Conservation (phyloP, 2,113 vertebrate species). For the Cyprinodon tularosa region DNA sequence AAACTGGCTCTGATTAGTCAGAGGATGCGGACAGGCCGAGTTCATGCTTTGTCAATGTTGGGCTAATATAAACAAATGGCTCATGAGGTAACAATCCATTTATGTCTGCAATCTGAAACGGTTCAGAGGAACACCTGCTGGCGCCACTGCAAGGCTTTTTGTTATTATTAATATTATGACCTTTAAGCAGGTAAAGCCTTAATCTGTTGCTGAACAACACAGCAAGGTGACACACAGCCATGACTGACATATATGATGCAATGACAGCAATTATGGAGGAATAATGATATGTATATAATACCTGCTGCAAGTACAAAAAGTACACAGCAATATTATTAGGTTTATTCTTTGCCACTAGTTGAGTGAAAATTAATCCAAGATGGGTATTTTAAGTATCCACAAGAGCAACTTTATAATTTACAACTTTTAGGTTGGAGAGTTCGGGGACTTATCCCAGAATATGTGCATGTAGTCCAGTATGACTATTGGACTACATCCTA, state of each 20-base stretch:
- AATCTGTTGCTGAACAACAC: background rate
- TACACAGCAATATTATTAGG: background rate
- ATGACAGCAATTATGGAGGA: background rate
- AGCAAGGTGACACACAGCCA: conserved; percentile 5
- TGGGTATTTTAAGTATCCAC: too few species aligned
- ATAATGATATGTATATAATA: background rate
- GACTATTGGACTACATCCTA: too few species aligned
- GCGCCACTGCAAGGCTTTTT: conserved; percentile 7
- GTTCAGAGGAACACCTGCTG: conserved; percentile 33
- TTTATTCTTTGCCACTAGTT: too few species aligned
- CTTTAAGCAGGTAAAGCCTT: too few species aligned
- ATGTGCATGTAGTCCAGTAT: too few species aligned
- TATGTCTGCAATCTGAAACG: conserved; percentile 37
- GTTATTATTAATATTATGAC: too few species aligned
- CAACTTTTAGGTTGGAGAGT: too few species aligned
- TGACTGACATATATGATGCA: conserved; percentile 11
- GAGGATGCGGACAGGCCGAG: conserved; percentile 32
- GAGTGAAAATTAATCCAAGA: too few species aligned
- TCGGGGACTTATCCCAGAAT: too few species aligned
- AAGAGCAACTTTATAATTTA: too few species aligned
- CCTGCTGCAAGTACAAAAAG: background rate
- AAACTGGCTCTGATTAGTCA: conserved; percentile 50
- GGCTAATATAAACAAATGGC: conserved; percentile 69
- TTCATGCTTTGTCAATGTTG: conserved; percentile 57
- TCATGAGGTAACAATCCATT: conserved; percentile 55